Percentiles rank a stretch among this genome's conserved stretches.
Evolutionary conservation across 2,797 vertebrate genomes (phyloP).

Genomic region (Cuculus canorus): DNA sequence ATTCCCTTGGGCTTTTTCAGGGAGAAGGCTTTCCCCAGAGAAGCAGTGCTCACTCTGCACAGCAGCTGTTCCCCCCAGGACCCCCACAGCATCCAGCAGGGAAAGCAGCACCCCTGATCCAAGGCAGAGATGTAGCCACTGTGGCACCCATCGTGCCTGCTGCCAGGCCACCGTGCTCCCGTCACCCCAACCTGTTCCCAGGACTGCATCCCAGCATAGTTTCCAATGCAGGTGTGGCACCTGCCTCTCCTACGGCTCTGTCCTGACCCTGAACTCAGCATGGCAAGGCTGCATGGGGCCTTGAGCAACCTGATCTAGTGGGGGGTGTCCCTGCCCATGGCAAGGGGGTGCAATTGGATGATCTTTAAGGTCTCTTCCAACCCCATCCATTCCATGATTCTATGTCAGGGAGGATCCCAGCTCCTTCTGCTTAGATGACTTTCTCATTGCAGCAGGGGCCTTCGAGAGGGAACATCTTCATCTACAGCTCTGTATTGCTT

Average conservation of each 20-base stretch:
- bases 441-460: background rate
- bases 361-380: no score
- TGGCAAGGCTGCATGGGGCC: no score
- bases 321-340: no score
- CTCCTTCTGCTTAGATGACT: background rate
- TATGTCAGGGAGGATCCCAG: background rate
- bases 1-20: background rate
- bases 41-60: background rate
- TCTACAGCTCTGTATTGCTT: background rate
- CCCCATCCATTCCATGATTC: no score
- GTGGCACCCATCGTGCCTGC: background rate
- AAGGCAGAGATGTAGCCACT: accelerated
- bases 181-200: background rate
- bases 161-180: accelerated
- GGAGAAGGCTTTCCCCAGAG: background rate
- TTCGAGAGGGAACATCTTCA: accelerated
- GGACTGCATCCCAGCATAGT: accelerated
- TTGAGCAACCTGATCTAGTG: no score
- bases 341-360: no score
- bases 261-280: accelerated
- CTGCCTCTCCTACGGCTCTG: background rate
- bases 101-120: background rate
- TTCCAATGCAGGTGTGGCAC: background rate
- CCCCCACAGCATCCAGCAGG: background rate
- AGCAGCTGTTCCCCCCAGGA: background rate